Percentiles rank a stretch among this genome's conserved stretches.
phyloP scores from a whole-genome alignment of 2,888 invertebrate species.

The Drosophila emarginata region DNA sequence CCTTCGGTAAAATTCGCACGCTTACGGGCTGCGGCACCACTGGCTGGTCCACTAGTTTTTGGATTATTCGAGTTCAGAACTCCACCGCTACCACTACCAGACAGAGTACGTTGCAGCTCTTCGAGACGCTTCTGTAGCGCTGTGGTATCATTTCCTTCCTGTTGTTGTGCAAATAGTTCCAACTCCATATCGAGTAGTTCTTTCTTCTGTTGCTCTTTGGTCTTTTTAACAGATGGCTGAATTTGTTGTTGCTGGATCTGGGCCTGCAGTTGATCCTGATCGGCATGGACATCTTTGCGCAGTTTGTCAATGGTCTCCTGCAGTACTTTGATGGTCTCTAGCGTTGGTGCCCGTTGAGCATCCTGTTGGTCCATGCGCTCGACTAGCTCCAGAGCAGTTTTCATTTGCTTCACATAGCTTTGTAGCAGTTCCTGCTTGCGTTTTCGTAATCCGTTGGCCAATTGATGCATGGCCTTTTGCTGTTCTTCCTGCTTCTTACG shows the following conservation, averaged over 20 bases:
- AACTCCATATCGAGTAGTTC: constrained; percentile 95
- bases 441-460: constrained; percentile 91
- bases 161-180: constrained; percentile 94
- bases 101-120: constrained; percentile 85
- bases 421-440: constrained; percentile 93
- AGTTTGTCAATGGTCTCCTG: constrained; percentile 90
- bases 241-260: constrained; percentile 79
- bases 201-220: constrained; percentile 92
- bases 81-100: constrained; percentile 51
- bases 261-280: constrained; percentile 82
- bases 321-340: constrained; percentile 91
- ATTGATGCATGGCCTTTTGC: constrained; percentile 88
- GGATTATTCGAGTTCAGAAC: constrained; percentile 20
- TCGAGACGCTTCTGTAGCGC: constrained; percentile 90
- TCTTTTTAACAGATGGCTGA: constrained; percentile 84
- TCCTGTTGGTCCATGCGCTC: constrained; percentile 89
- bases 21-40: constrained; percentile 63
- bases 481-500: constrained; percentile 90
- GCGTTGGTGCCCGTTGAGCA: constrained; percentile 89
- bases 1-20: constrained; percentile 80
- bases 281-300: constrained; percentile 81
- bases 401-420: constrained; percentile 94
- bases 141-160: constrained; percentile 92
- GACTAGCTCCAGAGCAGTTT: constrained; percentile 90
- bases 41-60: constrained; percentile 39